These are phyloP conservation scores for Trichosurus vulpecula DNA, from an alignment of 2,797 vertebrate genomes.

Conservation along the genomic window DNA sequence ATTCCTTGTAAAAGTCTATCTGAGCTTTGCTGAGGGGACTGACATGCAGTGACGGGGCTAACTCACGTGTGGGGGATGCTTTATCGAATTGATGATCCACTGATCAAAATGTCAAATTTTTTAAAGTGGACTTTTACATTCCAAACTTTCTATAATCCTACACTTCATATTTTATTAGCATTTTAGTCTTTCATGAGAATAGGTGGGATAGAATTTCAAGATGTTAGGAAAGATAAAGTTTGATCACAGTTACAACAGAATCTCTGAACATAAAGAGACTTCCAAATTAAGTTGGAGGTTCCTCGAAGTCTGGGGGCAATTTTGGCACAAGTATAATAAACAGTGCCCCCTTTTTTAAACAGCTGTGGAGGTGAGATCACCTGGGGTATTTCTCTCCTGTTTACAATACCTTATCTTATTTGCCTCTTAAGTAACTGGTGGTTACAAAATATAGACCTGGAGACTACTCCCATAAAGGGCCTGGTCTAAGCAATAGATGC, in stretches of 20 bases:
- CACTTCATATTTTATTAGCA: slow-evolving; percentile 2
- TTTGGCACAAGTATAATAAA: not conserved
- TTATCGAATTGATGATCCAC: not conserved
- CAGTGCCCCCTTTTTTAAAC: not conserved
- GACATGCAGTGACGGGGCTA: not conserved
- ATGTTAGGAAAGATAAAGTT: not conserved
- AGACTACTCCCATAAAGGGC: not conserved
- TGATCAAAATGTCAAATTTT: not conserved
- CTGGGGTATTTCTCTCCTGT: not conserved
- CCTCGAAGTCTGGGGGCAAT: not conserved
- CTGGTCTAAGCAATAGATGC: not conserved
- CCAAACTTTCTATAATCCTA: not conserved
- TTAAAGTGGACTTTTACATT: not conserved
- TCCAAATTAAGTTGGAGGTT: not conserved
- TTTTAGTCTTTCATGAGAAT: slow-evolving; percentile 1
- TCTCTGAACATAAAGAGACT: too few relatives aligned
- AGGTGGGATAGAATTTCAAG: not conserved
- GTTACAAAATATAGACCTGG: not conserved
- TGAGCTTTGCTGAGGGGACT: not conserved
- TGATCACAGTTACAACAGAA: not conserved
- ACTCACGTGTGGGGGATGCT: not conserved
- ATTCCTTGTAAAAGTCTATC: slow-evolving; percentile 11
- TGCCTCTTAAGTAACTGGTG: not conserved
- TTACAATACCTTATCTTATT: not conserved
- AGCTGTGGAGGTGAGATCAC: not conserved